Conservation (phyloP, 2,113 vertebrate species). For the Dissostichus mawsoni region DNA sequence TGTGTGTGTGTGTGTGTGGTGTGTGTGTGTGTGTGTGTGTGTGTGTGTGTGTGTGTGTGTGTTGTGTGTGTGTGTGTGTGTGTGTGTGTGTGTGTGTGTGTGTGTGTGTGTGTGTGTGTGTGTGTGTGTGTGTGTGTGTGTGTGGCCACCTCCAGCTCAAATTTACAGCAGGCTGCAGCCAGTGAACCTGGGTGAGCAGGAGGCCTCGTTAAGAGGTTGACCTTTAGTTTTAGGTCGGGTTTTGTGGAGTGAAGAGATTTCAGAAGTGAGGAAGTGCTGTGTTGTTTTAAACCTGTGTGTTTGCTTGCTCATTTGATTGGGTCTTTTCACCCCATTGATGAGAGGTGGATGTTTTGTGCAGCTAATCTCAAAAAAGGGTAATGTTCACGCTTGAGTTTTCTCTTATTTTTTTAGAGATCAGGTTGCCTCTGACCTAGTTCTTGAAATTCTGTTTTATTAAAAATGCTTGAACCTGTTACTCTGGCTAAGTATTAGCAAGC, state of each 20-base stretch:
- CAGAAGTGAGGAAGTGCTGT: slow-evolving; percentile 74
- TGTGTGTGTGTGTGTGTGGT: neutral
- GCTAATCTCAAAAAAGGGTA: slow-evolving; percentile 37
- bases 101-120: slow-evolving; percentile 19
- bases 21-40: neutral
- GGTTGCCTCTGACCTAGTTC: neutral
- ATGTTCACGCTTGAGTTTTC: slow-evolving; percentile 6
- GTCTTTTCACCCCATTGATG: slow-evolving; percentile 53
- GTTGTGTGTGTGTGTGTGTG: slow-evolving; percentile 35
- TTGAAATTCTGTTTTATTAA: neutral
- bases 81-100: slow-evolving; percentile 24
- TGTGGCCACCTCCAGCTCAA: slow-evolving; percentile 58
- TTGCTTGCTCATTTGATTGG: slow-evolving; percentile 81
- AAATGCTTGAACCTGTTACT: neutral
- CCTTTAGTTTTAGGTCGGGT: slow-evolving; percentile 75
- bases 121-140: neutral
- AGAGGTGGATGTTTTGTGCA: slow-evolving; percentile 22
- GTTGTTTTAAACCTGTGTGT: slow-evolving; percentile 75
- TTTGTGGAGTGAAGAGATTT: slow-evolving; percentile 75
- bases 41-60: slow-evolving; percentile 33
- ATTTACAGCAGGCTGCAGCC: slow-evolving; percentile 84
- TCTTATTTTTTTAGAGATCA: slow-evolving; percentile 15
- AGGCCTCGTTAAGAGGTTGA: slow-evolving; percentile 79
- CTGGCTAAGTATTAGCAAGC: neutral
- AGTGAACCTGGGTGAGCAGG: slow-evolving; percentile 74